phyloP scores from a whole-genome alignment of 2,888 invertebrate species.

The Phaedon cochleariae region DNA sequence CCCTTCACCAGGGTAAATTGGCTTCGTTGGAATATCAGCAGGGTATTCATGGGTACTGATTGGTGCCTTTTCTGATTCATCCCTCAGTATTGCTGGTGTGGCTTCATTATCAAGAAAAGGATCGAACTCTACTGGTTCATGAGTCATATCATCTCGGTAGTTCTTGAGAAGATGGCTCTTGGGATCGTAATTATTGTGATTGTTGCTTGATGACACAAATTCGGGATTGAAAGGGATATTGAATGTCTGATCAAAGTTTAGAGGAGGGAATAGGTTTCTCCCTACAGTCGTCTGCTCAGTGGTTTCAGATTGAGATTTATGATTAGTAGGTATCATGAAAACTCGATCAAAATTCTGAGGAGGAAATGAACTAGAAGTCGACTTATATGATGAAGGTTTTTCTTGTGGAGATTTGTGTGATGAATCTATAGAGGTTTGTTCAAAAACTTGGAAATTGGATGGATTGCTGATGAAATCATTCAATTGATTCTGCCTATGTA shows the following conservation, averaged over 20 bases:
- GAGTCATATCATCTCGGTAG: slow-evolving; percentile 47
- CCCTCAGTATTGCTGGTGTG: slow-evolving; percentile 34
- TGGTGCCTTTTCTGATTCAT: slow-evolving; percentile 36
- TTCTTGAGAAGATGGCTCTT: slow-evolving; percentile 39
- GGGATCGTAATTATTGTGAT: background rate
- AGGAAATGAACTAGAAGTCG: background rate
- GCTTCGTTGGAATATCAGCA: slow-evolving; percentile 53
- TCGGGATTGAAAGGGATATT: background rate
- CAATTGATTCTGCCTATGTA: background rate
- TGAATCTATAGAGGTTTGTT: background rate
- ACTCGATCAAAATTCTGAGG: background rate
- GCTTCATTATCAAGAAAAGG: slow-evolving; percentile 32
- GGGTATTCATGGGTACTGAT: slow-evolving; percentile 50
- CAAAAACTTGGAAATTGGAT: background rate
- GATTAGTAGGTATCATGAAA: background rate
- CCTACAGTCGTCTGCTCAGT: background rate
- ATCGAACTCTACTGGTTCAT: slow-evolving; percentile 42
- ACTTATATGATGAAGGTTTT: background rate
- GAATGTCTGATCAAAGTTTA: background rate
- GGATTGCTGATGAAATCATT: background rate
- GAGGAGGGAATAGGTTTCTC: background rate
- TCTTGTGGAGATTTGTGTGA: background rate
- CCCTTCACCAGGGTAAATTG: slow-evolving; percentile 59
- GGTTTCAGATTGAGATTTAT: background rate
- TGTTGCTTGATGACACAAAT: background rate